These are phyloP conservation scores for Choreutis nemorana DNA, from an alignment of 2,888 invertebrate genomes.

Conservation along the genomic window DNA sequence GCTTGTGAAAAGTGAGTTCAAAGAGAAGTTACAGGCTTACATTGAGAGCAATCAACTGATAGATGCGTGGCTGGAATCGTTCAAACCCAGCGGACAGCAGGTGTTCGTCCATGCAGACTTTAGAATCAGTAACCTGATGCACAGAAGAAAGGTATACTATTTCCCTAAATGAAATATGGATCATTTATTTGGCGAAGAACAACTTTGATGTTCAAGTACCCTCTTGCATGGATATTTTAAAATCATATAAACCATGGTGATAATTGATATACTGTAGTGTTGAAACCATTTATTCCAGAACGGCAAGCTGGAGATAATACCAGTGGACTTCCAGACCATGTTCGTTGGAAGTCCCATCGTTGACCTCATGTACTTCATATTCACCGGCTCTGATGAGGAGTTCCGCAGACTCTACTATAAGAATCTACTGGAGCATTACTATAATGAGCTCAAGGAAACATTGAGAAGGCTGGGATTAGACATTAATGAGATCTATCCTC, in stretches of 20 bases:
- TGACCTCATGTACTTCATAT: conserved; percentile 22
- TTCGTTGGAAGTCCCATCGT: conserved; percentile 11
- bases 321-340: conserved; percentile 20
- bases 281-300: conserved; percentile 21
- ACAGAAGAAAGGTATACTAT: conserved; percentile 6
- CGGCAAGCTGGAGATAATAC: conserved; percentile 14
- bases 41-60: conserved; percentile 2
- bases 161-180: not conserved
- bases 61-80: conserved; percentile 3
- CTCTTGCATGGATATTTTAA: too few species aligned
- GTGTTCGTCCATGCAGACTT: conserved; percentile 9
- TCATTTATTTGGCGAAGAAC: not conserved
- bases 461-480: conserved; percentile 15
- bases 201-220: too few species aligned
- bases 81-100: conserved; percentile 1
- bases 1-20: conserved; percentile 3
- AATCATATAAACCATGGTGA: too few species aligned
- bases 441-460: conserved; percentile 14
- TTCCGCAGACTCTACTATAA: conserved; percentile 17
- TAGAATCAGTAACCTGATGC: conserved; percentile 10
- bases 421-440: conserved; percentile 19
- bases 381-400: conserved; percentile 19
- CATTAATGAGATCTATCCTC: conserved; percentile 16
- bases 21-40: conserved; percentile 2
- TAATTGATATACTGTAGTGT: too few species aligned